Evolutionary conservation across 2,888 invertebrate species (phyloP).

Genomic region (Ceraclea dissimilis): DNA sequence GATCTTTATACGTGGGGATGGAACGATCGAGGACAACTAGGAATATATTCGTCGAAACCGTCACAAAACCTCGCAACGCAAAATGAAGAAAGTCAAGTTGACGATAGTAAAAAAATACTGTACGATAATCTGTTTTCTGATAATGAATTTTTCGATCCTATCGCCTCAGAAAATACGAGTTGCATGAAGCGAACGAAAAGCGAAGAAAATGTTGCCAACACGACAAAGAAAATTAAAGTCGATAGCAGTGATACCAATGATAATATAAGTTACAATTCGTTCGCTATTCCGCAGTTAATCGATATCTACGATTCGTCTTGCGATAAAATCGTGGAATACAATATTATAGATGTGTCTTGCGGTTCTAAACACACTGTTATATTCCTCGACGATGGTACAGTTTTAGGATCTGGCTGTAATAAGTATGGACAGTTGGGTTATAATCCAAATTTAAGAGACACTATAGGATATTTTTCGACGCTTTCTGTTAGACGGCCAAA

Average conservation of each 20-base stretch:
- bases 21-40: slow-evolving; percentile 83
- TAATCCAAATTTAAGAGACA: slow-evolving; percentile 31
- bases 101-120: neutral
- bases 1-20: slow-evolving; percentile 89
- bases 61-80: neutral
- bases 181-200: neutral
- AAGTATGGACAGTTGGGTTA: slow-evolving; percentile 71
- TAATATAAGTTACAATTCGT: slow-evolving; percentile 31
- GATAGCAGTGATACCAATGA: neutral
- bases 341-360: slow-evolving; percentile 57
- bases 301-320: slow-evolving; percentile 38
- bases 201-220: neutral
- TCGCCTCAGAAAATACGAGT: neutral
- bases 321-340: slow-evolving; percentile 41
- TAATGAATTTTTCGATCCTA: slow-evolving; percentile 1
- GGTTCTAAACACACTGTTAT: slow-evolving; percentile 71
- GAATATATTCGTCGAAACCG: slow-evolving; percentile 32
- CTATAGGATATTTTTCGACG: slow-evolving; percentile 19
- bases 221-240: neutral
- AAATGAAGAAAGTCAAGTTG: neutral
- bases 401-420: slow-evolving; percentile 77
- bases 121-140: neutral
- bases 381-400: slow-evolving; percentile 54
- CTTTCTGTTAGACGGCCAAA: slow-evolving; percentile 11
- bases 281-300: slow-evolving; percentile 36